Evolutionary conservation across 2,888 invertebrate genomes (phyloP), one percentile per base, ranked within the genome.

Genomic region (Leuctra nigra): DNA sequence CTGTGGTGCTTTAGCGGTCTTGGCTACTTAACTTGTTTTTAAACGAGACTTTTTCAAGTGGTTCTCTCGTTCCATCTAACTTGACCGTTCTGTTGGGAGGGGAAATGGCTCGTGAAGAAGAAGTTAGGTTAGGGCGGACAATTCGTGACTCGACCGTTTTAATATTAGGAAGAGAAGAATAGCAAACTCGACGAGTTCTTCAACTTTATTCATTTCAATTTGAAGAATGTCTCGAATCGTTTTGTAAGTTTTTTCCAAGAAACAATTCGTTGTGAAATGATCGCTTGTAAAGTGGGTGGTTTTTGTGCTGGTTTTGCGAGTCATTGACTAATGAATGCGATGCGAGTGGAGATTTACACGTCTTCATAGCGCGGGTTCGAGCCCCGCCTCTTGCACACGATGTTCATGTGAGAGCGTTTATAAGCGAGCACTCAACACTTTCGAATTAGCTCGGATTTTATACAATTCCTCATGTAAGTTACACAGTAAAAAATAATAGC

Each of bases 11-110:
- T 41, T 2, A 20, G 18, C n/a, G 41, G 20, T 18, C 20, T 16
- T 4, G 41, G 20, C 41, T 18, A 41, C 41, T 41, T 41, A 41
- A 41, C 41, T 41, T 41, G 41, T 41, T 41, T 41, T 41, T 41
- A 41, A 41, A 41, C 41, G 41, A 41, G 18, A 9, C 11, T 41
- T 41, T 41, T 41, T 41, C 18, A 41, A 41, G 41, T 41, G 41
- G 41, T 41, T 41, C 16, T 41, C 18, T 20, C 41, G 41, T n/a
- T n/a, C n/a, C n/a, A n/a, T n/a, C n/a, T n/a, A 41, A 41, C 41
- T 41, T 41, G 41, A 41, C 41, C 41, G 20, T 41, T 41, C 41
- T 16, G 18, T 38, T 11, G 18, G 11, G 16, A 29, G 29, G 29
- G 29, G 29, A 29, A 29, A 29, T 29, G 29, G 29, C 11, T 29